Conservation (phyloP, 2,113 vertebrate species). For the Austrofundulus limnaeus region DNA sequence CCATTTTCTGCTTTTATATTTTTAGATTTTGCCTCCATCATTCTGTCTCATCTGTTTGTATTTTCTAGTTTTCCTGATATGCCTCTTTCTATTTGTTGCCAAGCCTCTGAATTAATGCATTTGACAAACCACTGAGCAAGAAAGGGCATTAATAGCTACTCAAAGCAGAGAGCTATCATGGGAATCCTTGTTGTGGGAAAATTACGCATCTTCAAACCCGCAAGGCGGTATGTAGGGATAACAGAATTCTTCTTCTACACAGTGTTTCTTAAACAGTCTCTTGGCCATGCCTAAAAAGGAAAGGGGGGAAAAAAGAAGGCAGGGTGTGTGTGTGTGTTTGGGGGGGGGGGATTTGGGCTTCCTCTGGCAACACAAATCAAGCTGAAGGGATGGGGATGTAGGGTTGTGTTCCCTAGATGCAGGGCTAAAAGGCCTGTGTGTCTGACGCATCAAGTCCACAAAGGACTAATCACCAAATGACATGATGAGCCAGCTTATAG, state of each 20-base stretch:
- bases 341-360: slow-evolving; percentile 24
- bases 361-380: slow-evolving; percentile 45
- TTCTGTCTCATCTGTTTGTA: no score
- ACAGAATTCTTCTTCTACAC: slow-evolving; percentile 41
- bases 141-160: slow-evolving; percentile 82
- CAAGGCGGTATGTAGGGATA: slow-evolving; percentile 54
- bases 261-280: slow-evolving; percentile 52
- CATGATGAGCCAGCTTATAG: slow-evolving; percentile 67
- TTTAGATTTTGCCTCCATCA: not conserved
- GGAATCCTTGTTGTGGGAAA: slow-evolving; percentile 75
- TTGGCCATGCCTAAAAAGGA: slow-evolving; percentile 55
- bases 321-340: no score
- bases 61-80: slow-evolving; percentile 1
- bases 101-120: slow-evolving; percentile 73
- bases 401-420: slow-evolving; percentile 38
- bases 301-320: not conserved
- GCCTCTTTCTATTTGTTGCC: slow-evolving; percentile 44
- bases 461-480: slow-evolving; percentile 72
- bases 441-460: slow-evolving; percentile 47
- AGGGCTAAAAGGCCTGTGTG: slow-evolving; percentile 16
- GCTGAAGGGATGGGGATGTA: not conserved
- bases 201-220: slow-evolving; percentile 63
- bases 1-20: fast-evolving
- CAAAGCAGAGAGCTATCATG: slow-evolving; percentile 75
- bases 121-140: slow-evolving; percentile 80